A percentile compares a stretch with the other conserved stretches of the same genome.
Conservation (phyloP, 2,797 vertebrate species). For the Malacoraja senta region DNA sequence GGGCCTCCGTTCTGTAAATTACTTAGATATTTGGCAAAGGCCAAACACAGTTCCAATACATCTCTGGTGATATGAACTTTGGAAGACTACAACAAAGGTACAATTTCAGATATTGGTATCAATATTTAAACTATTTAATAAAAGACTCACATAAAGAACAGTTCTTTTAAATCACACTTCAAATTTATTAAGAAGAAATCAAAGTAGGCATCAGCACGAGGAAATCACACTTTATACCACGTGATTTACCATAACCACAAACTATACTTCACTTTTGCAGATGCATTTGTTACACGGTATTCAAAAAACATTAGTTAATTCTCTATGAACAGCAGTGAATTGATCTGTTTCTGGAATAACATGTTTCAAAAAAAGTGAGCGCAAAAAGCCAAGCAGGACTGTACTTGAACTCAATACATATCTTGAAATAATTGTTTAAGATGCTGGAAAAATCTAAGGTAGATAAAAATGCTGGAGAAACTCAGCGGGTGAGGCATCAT, state of each 20-base stretch:
- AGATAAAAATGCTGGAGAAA: no score
- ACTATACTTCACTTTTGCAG: background rate
- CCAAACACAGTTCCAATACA: slow-evolving; percentile 85
- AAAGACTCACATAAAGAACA: background rate
- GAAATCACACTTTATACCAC: background rate
- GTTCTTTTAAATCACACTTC: background rate
- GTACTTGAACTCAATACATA: background rate
- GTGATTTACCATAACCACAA: background rate
- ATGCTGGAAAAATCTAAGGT: no score
- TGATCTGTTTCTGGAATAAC: background rate
- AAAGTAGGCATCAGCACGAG: background rate
- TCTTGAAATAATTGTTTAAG: background rate
- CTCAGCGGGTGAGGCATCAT: no score
- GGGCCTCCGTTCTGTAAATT: slow-evolving; percentile 83
- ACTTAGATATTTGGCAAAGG: slow-evolving; percentile 91
- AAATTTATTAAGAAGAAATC: background rate
- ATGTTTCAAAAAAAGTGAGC: background rate
- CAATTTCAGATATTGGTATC: background rate
- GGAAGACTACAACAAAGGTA: slow-evolving; percentile 72
- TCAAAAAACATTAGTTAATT: background rate
- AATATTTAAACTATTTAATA: background rate
- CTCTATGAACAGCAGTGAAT: background rate
- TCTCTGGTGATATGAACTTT: slow-evolving; percentile 82
- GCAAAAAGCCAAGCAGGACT: background rate
- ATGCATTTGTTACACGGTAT: background rate